Evolutionary conservation across 2,113 vertebrate genomes (phyloP).

Genomic region (Nycticorax nycticorax): DNA sequence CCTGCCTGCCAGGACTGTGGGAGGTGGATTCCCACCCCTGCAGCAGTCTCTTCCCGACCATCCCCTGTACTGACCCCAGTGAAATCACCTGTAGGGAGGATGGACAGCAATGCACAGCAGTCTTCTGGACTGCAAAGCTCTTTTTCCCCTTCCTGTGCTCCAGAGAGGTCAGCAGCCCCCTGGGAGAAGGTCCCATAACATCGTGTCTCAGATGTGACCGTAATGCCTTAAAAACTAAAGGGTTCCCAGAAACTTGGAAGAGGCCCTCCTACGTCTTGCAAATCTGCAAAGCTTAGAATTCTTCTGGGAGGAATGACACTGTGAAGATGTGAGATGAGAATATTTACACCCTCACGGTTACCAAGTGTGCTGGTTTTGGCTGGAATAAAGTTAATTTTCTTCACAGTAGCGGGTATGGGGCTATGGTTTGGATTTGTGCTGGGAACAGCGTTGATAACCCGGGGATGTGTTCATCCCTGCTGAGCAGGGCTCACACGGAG

Average conservation of each 20-base stretch:
- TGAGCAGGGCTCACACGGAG: too few species aligned
- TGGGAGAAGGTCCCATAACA: background rate
- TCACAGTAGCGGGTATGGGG: too few species aligned
- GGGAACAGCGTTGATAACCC: too few species aligned
- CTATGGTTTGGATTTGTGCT: too few species aligned
- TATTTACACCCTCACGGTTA: background rate
- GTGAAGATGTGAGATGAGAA: background rate
- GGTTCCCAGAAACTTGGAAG: background rate
- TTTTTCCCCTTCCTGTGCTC: background rate
- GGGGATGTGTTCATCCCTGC: too few species aligned
- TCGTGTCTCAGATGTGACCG: rapidly evolving
- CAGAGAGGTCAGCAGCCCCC: background rate
- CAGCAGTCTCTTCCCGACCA: background rate
- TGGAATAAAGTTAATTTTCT: too few species aligned
- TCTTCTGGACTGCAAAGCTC: background rate
- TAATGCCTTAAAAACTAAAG: background rate
- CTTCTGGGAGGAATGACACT: background rate
- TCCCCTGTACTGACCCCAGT: background rate
- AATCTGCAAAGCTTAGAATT: background rate
- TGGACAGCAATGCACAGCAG: background rate
- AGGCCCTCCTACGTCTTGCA: background rate
- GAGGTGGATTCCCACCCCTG: background rate
- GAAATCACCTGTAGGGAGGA: background rate
- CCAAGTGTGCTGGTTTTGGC: background rate
- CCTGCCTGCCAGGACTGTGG: background rate